Evolutionary conservation across 2,113 vertebrate species (phyloP).

Genomic region (Platysternon megacephalum): DNA sequence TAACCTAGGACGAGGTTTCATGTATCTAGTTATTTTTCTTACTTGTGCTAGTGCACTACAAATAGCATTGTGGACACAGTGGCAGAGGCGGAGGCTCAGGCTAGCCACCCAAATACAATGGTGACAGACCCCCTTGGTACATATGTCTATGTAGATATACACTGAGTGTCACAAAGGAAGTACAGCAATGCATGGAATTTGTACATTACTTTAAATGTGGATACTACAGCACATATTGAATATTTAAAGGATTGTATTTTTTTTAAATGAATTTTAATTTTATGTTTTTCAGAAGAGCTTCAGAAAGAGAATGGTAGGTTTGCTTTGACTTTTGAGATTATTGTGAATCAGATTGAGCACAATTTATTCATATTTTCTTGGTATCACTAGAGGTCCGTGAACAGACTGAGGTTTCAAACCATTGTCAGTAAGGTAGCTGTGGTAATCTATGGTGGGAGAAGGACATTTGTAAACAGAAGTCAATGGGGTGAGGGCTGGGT

Average conservation of each 20-base stretch:
- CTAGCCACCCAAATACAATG: no score
- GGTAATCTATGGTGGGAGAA: background rate
- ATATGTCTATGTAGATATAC: no score
- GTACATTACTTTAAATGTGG: no score
- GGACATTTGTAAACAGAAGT: background rate
- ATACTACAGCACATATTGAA: no score
- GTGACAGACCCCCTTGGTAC: accelerated
- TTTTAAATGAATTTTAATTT: background rate
- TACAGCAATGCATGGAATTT: no score
- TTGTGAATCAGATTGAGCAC: background rate
- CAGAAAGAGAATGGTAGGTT: background rate
- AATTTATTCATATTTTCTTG: background rate
- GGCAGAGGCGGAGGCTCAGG: no score
- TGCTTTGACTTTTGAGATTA: background rate
- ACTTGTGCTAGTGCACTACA: no score
- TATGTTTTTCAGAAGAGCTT: background rate
- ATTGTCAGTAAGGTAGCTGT: background rate
- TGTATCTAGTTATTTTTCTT: no score
- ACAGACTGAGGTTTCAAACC: background rate
- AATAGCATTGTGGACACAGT: no score
- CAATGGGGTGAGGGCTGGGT: background rate
- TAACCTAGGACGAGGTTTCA: no score
- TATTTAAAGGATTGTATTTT: no score
- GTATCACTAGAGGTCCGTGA: background rate
- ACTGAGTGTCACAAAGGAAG: no score